Evolutionary conservation across 2,888 invertebrate genomes (phyloP).

Genomic region (Nymphalis polychloros): DNA sequence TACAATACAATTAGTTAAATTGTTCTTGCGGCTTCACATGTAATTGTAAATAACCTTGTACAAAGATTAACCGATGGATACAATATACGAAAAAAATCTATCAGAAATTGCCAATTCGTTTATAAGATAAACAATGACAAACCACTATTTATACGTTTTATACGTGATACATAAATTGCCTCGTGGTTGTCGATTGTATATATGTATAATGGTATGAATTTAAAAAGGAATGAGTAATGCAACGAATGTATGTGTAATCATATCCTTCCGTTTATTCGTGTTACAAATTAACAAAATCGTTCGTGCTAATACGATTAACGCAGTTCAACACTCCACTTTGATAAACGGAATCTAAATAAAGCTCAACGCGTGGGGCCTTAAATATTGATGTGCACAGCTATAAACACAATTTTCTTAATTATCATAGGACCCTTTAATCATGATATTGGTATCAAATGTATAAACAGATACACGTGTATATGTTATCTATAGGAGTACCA

Average conservation of each 20-base stretch:
- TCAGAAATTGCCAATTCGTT: too few relatives aligned
- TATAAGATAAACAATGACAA: too few relatives aligned
- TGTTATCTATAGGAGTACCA: not conserved
- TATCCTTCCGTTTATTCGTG: not conserved
- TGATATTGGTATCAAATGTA: not conserved
- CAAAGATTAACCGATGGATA: too few relatives aligned
- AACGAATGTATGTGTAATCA: not conserved
- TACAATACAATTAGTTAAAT: too few relatives aligned
- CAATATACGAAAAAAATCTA: too few relatives aligned
- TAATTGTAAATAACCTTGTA: too few relatives aligned
- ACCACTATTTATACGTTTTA: too few relatives aligned
- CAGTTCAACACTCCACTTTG: not conserved
- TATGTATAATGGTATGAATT: too few relatives aligned
- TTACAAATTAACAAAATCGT: constrained; percentile 2
- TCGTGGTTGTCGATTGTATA: too few relatives aligned
- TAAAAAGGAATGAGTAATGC: too few relatives aligned
- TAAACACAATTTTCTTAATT: constrained; percentile 10
- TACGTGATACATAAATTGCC: too few relatives aligned
- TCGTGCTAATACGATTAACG: not conserved
- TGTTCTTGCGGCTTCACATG: too few relatives aligned
- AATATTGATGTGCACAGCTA: constrained; percentile 10
- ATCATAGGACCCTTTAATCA: not conserved
- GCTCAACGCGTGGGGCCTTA: constrained; percentile 5
- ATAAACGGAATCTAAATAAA: constrained; percentile 21
- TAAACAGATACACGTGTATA: not conserved